Conservation (phyloP, 1,140 invertebrate species). For the Tachypleus tridentatus region DNA sequence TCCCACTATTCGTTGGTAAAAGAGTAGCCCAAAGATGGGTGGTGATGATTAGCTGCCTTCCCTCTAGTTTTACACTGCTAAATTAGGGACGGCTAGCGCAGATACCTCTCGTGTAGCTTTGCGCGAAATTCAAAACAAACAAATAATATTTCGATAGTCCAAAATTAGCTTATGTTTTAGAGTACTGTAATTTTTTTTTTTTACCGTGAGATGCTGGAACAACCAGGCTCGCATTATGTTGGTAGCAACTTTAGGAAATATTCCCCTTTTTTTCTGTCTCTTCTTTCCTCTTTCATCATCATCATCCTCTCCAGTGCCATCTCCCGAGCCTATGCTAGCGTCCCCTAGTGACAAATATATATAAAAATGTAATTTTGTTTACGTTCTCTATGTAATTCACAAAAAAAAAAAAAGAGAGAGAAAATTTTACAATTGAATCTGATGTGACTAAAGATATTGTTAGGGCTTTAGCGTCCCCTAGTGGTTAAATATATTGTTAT, state of each 20-base stretch:
- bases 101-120: no score
- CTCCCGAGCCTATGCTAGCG: constrained; percentile 28
- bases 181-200: constrained; percentile 11
- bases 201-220: constrained; percentile 48
- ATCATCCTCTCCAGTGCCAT: constrained; percentile 30
- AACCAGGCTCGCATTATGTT: constrained; percentile 49
- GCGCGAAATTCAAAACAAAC: no score
- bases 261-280: constrained; percentile 44
- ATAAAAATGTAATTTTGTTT: background rate
- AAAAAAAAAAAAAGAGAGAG: no score
- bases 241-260: constrained; percentile 48
- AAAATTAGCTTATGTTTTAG: no score
- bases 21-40: no score
- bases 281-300: constrained; percentile 29
- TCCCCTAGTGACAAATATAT: constrained; percentile 20
- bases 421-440: background rate
- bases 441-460: background rate
- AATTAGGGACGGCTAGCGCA: no score
- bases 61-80: no score
- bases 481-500: no score
- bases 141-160: no score
- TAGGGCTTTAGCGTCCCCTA: background rate
- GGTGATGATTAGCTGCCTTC: no score
- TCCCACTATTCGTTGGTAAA: no score
- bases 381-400: no score